A percentile compares a stretch with the other conserved stretches of the same genome.
phyloP scores from a whole-genome alignment of 2,113 vertebrate genomes.

The Apaloderma vittatum region DNA sequence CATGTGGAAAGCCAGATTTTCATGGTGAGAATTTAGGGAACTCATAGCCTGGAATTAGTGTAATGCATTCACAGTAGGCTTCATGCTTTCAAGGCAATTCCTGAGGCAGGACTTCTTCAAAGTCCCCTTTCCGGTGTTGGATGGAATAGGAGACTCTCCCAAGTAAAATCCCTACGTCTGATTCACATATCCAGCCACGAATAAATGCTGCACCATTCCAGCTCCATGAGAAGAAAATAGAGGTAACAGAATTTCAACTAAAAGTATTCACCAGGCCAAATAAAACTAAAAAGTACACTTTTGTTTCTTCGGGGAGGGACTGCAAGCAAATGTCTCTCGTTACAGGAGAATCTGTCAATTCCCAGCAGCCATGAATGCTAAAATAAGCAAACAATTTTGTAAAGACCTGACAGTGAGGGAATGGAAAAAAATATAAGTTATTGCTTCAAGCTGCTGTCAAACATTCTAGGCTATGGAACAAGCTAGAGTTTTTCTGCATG shows the following conservation, averaged over 20 bases:
- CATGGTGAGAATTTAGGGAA: neutral
- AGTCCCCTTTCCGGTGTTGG: neutral
- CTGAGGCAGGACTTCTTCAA: neutral
- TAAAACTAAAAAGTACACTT: neutral
- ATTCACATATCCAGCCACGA: neutral
- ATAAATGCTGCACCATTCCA: neutral
- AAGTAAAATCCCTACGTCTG: neutral
- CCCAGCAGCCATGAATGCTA: conserved; percentile 8
- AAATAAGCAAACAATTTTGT: conserved; percentile 39
- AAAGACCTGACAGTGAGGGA: conserved; percentile 12
- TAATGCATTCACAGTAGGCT: neutral
- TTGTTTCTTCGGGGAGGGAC: neutral
- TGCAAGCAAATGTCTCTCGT: neutral
- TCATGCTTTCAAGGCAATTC: neutral
- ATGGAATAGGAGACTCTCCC: neutral
- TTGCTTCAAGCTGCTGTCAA: conserved; percentile 52
- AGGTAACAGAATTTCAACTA: neutral
- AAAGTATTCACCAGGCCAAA: neutral
- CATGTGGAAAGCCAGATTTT: neutral
- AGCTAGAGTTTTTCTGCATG: neutral
- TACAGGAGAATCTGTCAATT: conserved; percentile 10
- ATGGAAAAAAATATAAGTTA: conserved; percentile 45
- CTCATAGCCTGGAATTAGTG: neutral
- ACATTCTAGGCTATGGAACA: conserved; percentile 17
- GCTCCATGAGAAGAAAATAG: neutral